phyloP scores from a whole-genome alignment of 2,113 vertebrate genomes.

The Fregata magnificens region DNA sequence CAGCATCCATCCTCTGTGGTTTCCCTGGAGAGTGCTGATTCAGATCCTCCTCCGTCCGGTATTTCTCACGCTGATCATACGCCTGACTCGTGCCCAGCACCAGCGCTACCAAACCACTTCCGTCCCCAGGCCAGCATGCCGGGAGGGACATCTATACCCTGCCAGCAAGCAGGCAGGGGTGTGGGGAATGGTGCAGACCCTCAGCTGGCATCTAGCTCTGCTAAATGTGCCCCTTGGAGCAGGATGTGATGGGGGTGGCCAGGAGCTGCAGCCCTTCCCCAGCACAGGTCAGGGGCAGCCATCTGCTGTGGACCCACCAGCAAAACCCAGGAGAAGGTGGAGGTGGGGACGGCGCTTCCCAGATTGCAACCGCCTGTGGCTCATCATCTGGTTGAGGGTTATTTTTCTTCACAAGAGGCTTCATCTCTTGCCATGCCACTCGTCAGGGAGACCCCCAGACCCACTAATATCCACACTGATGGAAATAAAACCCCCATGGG shows the following conservation, averaged over 20 bases:
- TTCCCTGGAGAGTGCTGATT: background rate
- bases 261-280: background rate
- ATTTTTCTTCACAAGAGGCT: background rate
- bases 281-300: background rate
- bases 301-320: background rate
- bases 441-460: background rate
- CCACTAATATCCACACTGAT: background rate
- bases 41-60: fast-evolving
- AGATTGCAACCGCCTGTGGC: fast-evolving
- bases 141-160: background rate
- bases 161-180: background rate
- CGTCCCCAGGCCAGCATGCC: fast-evolving
- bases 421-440: background rate
- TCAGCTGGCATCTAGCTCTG: background rate
- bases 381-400: background rate
- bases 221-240: background rate
- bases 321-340: background rate
- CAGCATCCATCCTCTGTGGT: background rate
- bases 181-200: fast-evolving
- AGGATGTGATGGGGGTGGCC: background rate
- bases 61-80: background rate
- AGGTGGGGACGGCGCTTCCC: fast-evolving
- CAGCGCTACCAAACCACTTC: fast-evolving
- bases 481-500: background rate
- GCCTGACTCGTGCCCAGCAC: background rate